Percentiles rank a stretch among this genome's conserved stretches.
These are phyloP conservation scores for Riparia riparia DNA, from an alignment of 2,113 vertebrate genomes.

Conservation along the genomic window DNA sequence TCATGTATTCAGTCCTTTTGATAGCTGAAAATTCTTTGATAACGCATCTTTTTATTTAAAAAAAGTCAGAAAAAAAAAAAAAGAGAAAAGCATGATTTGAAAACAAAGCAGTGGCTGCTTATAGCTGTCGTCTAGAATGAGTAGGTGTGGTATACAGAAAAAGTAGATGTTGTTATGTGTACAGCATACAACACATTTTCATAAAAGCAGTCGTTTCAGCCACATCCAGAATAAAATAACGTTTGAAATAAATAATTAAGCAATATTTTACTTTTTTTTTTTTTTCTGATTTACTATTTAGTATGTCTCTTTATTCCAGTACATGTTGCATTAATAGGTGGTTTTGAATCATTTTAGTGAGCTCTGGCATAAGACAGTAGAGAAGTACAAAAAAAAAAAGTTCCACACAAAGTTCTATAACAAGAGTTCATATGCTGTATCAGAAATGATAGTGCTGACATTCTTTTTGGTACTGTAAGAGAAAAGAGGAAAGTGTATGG, in stretches of 20 bases:
- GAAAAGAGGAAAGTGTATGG: background rate
- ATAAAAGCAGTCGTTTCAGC: background rate
- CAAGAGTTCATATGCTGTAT: background rate
- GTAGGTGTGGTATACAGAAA: background rate
- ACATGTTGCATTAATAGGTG: background rate
- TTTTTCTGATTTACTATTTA: background rate
- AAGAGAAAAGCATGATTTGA: background rate
- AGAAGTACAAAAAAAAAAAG: background rate
- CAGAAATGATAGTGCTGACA: background rate
- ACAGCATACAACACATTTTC: background rate
- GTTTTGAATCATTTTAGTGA: background rate
- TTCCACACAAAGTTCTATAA: background rate
- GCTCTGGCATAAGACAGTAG: background rate
- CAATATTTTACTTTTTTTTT: background rate
- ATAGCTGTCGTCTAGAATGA: background rate
- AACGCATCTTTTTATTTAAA: background rate
- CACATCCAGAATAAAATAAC: background rate
- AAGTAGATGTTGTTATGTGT: background rate
- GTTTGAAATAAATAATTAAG: background rate
- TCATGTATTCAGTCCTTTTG: background rate
- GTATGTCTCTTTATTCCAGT: background rate
- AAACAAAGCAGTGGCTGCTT: background rate
- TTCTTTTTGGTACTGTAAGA: background rate
- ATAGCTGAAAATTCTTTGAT: background rate
- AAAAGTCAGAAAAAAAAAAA: background rate